Conservation (phyloP, 2,888 invertebrate species). For the Cylindroiulus punctatus region DNA sequence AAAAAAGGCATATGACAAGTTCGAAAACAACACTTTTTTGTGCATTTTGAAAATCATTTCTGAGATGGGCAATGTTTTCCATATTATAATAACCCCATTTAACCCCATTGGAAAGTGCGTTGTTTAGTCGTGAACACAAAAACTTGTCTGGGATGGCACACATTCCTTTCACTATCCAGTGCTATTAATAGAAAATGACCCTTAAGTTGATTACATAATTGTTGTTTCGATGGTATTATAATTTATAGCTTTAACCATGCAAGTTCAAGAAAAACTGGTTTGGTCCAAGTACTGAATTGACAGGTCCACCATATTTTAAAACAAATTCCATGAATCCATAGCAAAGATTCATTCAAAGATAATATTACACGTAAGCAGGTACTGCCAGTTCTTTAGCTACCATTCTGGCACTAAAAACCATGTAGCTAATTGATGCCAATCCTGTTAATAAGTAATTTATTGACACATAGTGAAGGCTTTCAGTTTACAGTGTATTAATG, state of each 20-base stretch:
- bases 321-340: too few relatives aligned
- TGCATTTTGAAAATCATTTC: not conserved
- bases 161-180: not conserved
- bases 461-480: not conserved
- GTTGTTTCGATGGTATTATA: not conserved
- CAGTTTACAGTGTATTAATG: not conserved
- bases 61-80: too few relatives aligned
- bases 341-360: too few relatives aligned
- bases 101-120: not conserved
- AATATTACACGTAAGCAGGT: too few relatives aligned
- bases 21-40: not conserved
- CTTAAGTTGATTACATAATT: not conserved
- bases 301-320: not conserved
- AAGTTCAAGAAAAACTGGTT: constrained; percentile 15
- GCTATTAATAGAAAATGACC: not conserved
- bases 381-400: too few relatives aligned
- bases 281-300: not conserved
- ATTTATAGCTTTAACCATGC: not conserved
- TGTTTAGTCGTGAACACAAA: not conserved
- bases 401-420: too few relatives aligned
- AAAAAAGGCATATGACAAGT: not conserved
- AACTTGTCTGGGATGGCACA: not conserved
- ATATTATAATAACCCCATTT: too few relatives aligned
- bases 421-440: too few relatives aligned
- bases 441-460: not conserved